Conservation (phyloP, 2,888 invertebrate genomes). For the Ophion costatus region DNA sequence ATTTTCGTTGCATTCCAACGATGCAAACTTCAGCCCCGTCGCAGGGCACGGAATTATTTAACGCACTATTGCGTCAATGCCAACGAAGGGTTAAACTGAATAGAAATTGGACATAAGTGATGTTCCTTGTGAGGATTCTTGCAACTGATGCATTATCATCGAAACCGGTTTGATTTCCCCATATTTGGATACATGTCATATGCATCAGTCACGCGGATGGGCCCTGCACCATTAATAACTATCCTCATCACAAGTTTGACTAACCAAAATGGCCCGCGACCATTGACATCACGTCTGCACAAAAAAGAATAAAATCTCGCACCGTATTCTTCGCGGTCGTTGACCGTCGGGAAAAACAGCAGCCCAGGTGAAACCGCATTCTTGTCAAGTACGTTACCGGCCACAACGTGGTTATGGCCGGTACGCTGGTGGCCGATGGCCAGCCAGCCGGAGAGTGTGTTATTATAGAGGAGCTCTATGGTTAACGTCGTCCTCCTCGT, state of each 20-base stretch:
- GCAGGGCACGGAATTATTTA: too few species aligned
- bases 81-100: too few species aligned
- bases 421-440: constrained; percentile 44
- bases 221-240: background rate
- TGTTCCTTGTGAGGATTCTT: too few species aligned
- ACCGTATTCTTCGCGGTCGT: constrained; percentile 71
- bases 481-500: constrained; percentile 33
- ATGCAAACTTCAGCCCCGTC: too few species aligned
- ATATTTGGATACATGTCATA: background rate
- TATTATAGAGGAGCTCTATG: constrained; percentile 42
- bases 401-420: constrained; percentile 31
- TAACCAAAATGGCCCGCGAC: background rate
- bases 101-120: too few species aligned
- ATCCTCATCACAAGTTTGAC: background rate
- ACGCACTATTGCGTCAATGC: too few species aligned
- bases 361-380: constrained; percentile 78
- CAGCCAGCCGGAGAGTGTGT: constrained; percentile 43
- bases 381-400: constrained; percentile 78
- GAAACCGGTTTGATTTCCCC: too few species aligned
- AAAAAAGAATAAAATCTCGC: constrained; percentile 5
- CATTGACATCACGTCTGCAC: background rate
- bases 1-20: too few species aligned
- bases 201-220: background rate
- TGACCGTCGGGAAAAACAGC: constrained; percentile 73
- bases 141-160: too few species aligned